These are phyloP conservation scores for Callosobruchus maculatus DNA, from an alignment of 2,888 invertebrate species.

Conservation along the genomic window DNA sequence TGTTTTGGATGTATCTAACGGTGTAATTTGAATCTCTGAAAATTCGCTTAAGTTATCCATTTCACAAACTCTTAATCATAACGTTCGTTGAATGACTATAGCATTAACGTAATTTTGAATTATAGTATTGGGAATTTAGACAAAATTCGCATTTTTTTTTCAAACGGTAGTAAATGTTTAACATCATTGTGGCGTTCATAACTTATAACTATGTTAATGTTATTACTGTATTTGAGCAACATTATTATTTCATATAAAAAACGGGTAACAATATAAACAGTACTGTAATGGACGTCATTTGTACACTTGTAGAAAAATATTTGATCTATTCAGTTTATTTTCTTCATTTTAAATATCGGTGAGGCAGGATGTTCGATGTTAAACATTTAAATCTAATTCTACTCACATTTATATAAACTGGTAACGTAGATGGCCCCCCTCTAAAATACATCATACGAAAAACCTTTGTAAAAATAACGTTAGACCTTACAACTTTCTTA, in stretches of 20 bases:
- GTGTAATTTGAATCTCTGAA: too few relatives aligned
- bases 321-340: slow-evolving; percentile 9
- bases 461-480: not conserved
- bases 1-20: too few relatives aligned
- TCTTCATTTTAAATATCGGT: slow-evolving; percentile 13
- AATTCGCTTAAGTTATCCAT: too few relatives aligned
- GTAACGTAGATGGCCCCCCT: not conserved
- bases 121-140: not conserved
- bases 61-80: too few relatives aligned
- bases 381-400: slow-evolving; percentile 40
- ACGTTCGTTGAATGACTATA: too few relatives aligned
- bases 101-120: too few relatives aligned
- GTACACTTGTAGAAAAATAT: slow-evolving; percentile 43
- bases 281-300: slow-evolving; percentile 20
- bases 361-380: slow-evolving; percentile 44
- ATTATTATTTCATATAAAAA: slow-evolving; percentile 40
- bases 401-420: slow-evolving; percentile 4
- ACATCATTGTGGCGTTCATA: slow-evolving; percentile 33
- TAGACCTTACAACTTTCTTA: too few relatives aligned
- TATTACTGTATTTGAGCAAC: slow-evolving; percentile 25
- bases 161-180: slow-evolving; percentile 39
- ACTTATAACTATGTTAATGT: slow-evolving; percentile 20
- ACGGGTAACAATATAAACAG: slow-evolving; percentile 19
- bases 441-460: not conserved
- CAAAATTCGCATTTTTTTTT: not conserved